A percentile compares a stretch with the other conserved stretches of the same genome.
These are phyloP conservation scores for Petrolisthes manimaculis DNA, from an alignment of 2,888 invertebrate genomes.

Conservation along the genomic window DNA sequence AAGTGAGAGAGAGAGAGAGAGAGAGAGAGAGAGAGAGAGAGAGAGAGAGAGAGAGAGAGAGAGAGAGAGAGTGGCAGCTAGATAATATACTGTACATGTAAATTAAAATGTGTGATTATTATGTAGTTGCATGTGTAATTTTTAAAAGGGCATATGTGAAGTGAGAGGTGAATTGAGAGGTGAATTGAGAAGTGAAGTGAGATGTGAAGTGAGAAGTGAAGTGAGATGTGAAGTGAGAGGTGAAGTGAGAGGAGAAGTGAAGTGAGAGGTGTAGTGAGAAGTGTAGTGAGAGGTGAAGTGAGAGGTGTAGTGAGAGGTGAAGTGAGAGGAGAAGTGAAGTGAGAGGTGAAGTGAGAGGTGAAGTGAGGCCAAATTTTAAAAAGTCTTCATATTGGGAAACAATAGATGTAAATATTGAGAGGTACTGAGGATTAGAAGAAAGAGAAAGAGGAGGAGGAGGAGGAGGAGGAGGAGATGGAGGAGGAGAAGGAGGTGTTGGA, in stretches of 20 bases:
- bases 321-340: too few species aligned
- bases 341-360: neutral
- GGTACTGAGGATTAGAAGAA: neutral
- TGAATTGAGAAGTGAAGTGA: neutral
- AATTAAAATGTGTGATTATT: neutral
- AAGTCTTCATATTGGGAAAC: too few species aligned
- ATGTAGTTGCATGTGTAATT: neutral
- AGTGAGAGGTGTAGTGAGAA: neutral
- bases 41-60: too few species aligned
- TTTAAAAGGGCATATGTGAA: too few species aligned
- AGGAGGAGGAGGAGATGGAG: neutral
- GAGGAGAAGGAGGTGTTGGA: neutral
- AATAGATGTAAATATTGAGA: neutral
- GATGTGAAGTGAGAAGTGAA: neutral
- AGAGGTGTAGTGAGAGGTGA: neutral
- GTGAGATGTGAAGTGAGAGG: neutral
- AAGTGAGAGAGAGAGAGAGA: neutral
- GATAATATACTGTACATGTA: too few species aligned
- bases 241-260: neutral
- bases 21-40: too few species aligned
- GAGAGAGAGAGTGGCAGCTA: too few species aligned
- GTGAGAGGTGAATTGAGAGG: neutral
- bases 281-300: neutral
- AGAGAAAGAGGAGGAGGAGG: neutral
- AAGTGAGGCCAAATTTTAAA: too few species aligned